A percentile compares a stretch with the other conserved stretches of the same genome.
phyloP scores from a whole-genome alignment of 2,797 vertebrate species.

The Leptatherina wallacei region DNA sequence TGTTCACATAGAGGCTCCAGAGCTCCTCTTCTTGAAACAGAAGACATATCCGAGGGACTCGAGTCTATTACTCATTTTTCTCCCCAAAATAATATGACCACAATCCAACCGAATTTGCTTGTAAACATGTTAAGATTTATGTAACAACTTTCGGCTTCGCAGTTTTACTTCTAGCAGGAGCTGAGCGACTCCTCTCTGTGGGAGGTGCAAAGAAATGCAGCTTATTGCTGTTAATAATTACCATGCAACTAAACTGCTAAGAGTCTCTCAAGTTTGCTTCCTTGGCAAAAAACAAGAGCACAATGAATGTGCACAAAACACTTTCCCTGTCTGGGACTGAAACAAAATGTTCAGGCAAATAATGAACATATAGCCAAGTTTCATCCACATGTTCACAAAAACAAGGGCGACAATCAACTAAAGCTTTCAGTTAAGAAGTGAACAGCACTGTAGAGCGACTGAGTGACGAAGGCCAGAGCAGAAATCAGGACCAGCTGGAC shows the following conservation, averaged over 20 bases:
- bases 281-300: constrained; percentile 13
- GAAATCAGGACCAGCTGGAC: constrained; percentile 92
- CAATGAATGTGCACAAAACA: constrained; percentile 17
- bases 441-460: constrained; percentile 52
- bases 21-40: constrained; percentile 32
- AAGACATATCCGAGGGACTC: constrained; percentile 48
- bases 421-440: constrained; percentile 50
- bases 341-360: constrained; percentile 64
- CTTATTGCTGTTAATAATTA: constrained; percentile 82
- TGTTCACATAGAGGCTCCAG: constrained; percentile 28
- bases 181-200: constrained; percentile 43
- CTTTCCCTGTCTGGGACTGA: constrained; percentile 1
- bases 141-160: background rate
- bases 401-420: constrained; percentile 26
- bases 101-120: background rate
- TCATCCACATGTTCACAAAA: constrained; percentile 13
- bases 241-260: constrained; percentile 48
- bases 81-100: background rate
- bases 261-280: constrained; percentile 43
- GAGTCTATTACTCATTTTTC: constrained; percentile 12
- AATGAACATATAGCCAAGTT: constrained; percentile 43
- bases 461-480: constrained; percentile 83
- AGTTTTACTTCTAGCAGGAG: constrained; percentile 1
- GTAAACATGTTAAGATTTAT: background rate
- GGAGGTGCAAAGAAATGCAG: constrained; percentile 57